Conservation (phyloP, 2,888 invertebrate species). For the Toxonevra muliebris region DNA sequence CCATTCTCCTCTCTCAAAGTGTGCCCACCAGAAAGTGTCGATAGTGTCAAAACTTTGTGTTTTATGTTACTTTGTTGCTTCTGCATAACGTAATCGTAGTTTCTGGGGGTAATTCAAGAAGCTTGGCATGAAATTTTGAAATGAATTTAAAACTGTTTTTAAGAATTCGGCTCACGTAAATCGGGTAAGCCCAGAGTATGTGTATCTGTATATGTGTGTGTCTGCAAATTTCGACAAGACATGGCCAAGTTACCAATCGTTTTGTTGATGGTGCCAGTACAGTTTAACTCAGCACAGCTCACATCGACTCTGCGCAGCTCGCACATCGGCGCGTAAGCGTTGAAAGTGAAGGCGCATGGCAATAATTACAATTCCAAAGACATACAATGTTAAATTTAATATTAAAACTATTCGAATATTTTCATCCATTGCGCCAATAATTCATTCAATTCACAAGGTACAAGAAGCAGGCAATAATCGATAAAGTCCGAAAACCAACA, state of each 20-base stretch:
- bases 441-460: no score
- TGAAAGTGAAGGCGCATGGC: conserved; percentile 40
- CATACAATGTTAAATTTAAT: conserved; percentile 15
- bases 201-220: conserved; percentile 11
- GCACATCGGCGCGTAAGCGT: conserved; percentile 7
- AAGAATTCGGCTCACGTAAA: conserved; percentile 52
- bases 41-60: neutral
- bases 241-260: conserved; percentile 17
- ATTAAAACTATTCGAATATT: no score
- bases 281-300: no score
- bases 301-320: conserved; percentile 2
- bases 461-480: no score
- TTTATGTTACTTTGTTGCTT: conserved; percentile 7
- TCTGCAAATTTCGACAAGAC: conserved; percentile 8
- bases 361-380: conserved; percentile 44
- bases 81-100: neutral
- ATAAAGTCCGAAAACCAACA: no score
- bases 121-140: conserved; percentile 4
- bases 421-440: no score
- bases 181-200: conserved; percentile 48
- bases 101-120: conserved; percentile 22
- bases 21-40: neutral
- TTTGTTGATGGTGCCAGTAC: conserved; percentile 5
- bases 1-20: no score
- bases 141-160: conserved; percentile 34